A percentile compares a stretch with the other conserved stretches of the same genome.
Conservation (phyloP, 2,113 vertebrate species). For the Speoplatyrhinus poulsoni region DNA sequence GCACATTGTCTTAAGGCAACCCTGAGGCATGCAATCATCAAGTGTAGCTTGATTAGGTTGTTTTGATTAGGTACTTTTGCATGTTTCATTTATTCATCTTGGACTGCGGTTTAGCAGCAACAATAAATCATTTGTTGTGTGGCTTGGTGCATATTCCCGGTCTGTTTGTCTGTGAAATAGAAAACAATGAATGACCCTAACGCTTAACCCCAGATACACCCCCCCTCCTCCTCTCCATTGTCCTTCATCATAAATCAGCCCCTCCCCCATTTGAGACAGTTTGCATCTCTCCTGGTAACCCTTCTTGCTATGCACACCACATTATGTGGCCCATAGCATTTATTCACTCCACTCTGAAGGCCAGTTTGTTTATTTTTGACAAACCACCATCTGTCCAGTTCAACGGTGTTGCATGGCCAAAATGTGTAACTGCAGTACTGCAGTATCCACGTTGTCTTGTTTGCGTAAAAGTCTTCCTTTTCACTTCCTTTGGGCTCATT, state of each 20-base stretch:
- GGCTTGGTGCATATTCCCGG: slow-evolving; percentile 22
- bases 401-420: not conserved
- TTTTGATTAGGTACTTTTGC: too few species aligned
- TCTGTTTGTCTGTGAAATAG: slow-evolving; percentile 39
- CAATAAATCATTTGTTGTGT: too few species aligned
- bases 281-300: slow-evolving; percentile 43
- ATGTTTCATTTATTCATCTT: too few species aligned
- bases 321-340: slow-evolving; percentile 48
- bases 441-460: too few species aligned
- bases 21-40: too few species aligned
- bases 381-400: not conserved
- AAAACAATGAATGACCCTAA: slow-evolving; percentile 49
- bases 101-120: too few species aligned
- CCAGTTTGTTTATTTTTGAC: slow-evolving; percentile 40
- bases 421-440: too few species aligned
- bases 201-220: not conserved
- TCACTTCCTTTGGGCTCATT: too few species aligned
- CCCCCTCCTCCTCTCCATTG: slow-evolving; percentile 38
- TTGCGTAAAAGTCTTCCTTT: too few species aligned
- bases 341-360: slow-evolving; percentile 29
- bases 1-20: too few species aligned
- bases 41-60: too few species aligned
- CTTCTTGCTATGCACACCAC: slow-evolving; percentile 26
- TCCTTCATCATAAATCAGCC: slow-evolving; percentile 67
- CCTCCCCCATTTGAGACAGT: slow-evolving; percentile 55